phyloP scores from a whole-genome alignment of 2,888 invertebrate species.

The Macaria notata region DNA sequence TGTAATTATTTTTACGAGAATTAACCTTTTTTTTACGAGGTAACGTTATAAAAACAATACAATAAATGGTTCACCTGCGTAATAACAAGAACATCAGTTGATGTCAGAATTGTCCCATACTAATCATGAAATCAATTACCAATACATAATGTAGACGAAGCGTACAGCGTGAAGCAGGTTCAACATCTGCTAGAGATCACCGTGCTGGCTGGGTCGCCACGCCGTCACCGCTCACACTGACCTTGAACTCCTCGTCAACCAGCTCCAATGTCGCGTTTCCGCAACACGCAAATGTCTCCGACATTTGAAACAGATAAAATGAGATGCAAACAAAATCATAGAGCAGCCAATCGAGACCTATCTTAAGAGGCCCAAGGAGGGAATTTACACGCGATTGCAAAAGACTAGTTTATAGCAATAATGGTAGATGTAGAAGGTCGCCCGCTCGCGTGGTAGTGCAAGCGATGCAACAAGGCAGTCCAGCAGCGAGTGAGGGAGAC shows the following conservation, averaged over 20 bases:
- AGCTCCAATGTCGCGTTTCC: constrained; percentile 9
- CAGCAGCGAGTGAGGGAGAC: constrained; percentile 56
- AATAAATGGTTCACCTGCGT: too few species aligned
- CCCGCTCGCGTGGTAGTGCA: constrained; percentile 56
- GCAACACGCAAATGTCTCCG: constrained; percentile 15
- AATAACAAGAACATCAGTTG: too few species aligned
- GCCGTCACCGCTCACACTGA: neutral
- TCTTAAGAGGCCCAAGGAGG: constrained; percentile 58
- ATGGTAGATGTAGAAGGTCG: constrained; percentile 73
- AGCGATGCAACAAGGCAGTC: constrained; percentile 40
- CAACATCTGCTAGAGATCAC: too few species aligned
- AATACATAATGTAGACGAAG: too few species aligned
- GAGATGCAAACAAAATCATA: constrained; percentile 12
- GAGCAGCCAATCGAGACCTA: constrained; percentile 25
- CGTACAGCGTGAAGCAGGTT: too few species aligned
- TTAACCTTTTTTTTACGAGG: too few species aligned
- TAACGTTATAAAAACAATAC: too few species aligned
- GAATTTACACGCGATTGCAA: constrained; percentile 66
- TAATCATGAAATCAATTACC: too few species aligned
- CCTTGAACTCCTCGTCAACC: constrained; percentile 17
- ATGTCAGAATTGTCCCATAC: too few species aligned
- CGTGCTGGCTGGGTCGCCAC: too few species aligned
- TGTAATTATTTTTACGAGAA: too few species aligned
- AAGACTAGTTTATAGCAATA: constrained; percentile 72
- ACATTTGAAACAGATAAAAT: constrained; percentile 20